A percentile compares a stretch with the other conserved stretches of the same genome.
These are phyloP conservation scores for Megalurothrips usitatus DNA, from an alignment of 2,888 invertebrate genomes.

Conservation along the genomic window DNA sequence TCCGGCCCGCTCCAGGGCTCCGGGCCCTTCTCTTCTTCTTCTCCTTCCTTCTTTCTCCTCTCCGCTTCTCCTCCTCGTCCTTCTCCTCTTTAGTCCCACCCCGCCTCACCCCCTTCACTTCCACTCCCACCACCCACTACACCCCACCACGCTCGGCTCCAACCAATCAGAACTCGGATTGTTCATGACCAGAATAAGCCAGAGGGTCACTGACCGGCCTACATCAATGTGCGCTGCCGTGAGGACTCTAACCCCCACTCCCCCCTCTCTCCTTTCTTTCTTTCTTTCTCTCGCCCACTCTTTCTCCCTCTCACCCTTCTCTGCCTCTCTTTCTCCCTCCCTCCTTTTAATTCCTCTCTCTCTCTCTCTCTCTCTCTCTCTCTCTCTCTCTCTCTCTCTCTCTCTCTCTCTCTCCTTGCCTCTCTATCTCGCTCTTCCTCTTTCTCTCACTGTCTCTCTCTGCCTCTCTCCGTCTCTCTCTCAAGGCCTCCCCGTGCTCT, in stretches of 20 bases:
- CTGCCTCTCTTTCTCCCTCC: not conserved
- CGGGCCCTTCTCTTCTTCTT: not conserved
- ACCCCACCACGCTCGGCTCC: not conserved
- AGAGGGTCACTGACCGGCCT: constrained; percentile 11
- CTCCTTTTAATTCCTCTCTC: not conserved
- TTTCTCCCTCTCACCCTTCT: not conserved
- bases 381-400: not conserved
- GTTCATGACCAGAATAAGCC: constrained; percentile 13
- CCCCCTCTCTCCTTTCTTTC: not conserved
- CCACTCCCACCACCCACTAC: not conserved
- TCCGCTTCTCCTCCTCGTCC: no score
- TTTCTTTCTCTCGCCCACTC: not conserved
- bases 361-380: not conserved
- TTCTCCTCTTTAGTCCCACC: no score
- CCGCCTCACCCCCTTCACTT: not conserved
- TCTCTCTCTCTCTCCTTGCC: no score
- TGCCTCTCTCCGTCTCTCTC: not conserved
- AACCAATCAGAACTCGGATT: not conserved
- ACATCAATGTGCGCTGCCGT: constrained; percentile 16
- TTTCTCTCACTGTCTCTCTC: no score
- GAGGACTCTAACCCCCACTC: not conserved
- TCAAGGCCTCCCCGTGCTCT: not conserved
- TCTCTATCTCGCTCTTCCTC: not conserved
- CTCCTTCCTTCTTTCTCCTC: no score
- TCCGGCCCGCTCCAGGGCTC: not conserved